Percentiles rank a stretch among this genome's conserved stretches.
Conservation (phyloP, 2,888 invertebrate genomes). For the Hetaerina titia region DNA sequence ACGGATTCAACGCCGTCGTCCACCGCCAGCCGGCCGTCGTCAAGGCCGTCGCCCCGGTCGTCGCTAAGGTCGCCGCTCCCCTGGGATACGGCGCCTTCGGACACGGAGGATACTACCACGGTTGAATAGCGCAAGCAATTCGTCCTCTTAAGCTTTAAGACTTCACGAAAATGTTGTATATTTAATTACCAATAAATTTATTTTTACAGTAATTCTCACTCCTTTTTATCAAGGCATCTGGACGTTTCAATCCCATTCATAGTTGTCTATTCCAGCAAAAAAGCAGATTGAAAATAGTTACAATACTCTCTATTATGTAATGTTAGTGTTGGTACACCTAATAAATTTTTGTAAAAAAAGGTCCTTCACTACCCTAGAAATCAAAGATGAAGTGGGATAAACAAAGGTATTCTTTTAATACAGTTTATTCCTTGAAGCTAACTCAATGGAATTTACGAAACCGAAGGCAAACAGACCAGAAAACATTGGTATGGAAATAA, state of each 20-base stretch:
- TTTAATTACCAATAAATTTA: constrained; percentile 12
- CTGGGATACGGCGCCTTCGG: constrained; percentile 48
- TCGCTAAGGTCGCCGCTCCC: constrained; percentile 64
- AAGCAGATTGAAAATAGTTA: background rate
- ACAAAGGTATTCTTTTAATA: too few relatives aligned
- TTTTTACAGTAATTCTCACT: background rate
- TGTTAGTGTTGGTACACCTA: too few relatives aligned
- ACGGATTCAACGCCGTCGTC: constrained; percentile 60
- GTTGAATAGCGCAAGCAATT: background rate
- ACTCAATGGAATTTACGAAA: too few relatives aligned
- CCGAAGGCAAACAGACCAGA: too few relatives aligned
- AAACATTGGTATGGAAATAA: too few relatives aligned
- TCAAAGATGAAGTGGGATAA: too few relatives aligned
- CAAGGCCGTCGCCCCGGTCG: constrained; percentile 30
- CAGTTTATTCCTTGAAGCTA: too few relatives aligned
- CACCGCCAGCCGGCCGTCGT: constrained; percentile 49
- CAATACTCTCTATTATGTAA: background rate
- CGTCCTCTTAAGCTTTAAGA: constrained; percentile 9
- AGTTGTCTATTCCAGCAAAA: background rate
- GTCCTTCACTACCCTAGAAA: too few relatives aligned
- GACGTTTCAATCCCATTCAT: background rate
- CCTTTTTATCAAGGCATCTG: background rate
- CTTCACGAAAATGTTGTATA: background rate
- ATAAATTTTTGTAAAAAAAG: too few relatives aligned
- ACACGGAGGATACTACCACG: constrained; percentile 48